Evolutionary conservation across 2,113 vertebrate species (phyloP), one percentile per base, ranked within the genome.

Genomic region (Crocuta crocuta): DNA sequence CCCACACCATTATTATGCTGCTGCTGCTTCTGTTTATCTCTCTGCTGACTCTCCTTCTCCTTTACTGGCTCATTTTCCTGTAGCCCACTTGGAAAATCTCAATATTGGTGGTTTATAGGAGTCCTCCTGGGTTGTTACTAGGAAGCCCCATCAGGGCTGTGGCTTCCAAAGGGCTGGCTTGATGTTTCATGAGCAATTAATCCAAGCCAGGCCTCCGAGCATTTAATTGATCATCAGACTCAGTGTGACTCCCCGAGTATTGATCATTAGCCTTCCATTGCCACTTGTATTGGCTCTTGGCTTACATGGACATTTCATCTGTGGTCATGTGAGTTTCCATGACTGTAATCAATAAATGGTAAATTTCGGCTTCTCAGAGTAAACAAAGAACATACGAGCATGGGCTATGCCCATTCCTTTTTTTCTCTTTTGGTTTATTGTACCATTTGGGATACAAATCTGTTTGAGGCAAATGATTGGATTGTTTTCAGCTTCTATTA

Each of bases 401-500:
- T 71, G 10, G 31, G 21, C 7, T 86, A 3, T 61, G 17, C 28
- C 79, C 80, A 15, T 45, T 78, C 17, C 35, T 23, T 70, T 95
- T 39, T 88, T 96, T 70, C 43, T 70, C 45, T 74, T 5, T 89
- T 89, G 35, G 17, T 55, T 89, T 97, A 39, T 86, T 94, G 9
- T 87, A 79, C 28, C 13, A 45, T 78, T 85, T 95, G n/a, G 24
- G 33, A 50, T 94, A 81, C 76, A 74, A 68, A 87, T 63, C 35
- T 91, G 11, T 85, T 48, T 91, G 5, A 48, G 86, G 50, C 45
- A 91, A 97, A 95, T 11, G 19, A 26, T 81, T 48, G 17, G n/a
- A 55, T 94, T 94, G 2, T 81, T 95, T 84, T 86, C n/a, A 66
- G 71, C 15, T 73, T 95, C 89, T 91, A 71, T 53, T 71, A 78